Base-by-base conservation (phyloP, 2,888 invertebrate genomes). In the Torymus tubicola region DNA sequence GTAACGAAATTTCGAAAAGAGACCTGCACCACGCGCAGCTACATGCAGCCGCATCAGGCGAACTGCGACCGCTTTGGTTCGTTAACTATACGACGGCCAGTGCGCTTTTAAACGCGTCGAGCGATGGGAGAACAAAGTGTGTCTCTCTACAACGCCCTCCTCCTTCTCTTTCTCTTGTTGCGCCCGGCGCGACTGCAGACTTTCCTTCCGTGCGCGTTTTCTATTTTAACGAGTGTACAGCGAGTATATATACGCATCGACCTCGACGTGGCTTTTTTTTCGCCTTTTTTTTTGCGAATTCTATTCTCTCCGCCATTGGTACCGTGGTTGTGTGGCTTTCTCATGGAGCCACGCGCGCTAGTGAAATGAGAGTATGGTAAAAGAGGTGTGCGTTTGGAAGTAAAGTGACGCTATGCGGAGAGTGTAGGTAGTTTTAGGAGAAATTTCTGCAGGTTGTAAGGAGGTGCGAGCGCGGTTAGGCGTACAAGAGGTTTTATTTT, bases 171-270 rank as follows among this genome's bases (percentile, higher is more conserved):
- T 31, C 57, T 50, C 16, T 53, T n/a, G 31, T 4, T 16, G 11
- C 42, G 42, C 63, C 5, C 42, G 16, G 3, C 50, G 50, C 64
- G 50, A 80, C n/a, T n/a, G n/a, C n/a, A n/a, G n/a, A n/a, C 80
- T 80, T 80, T 80, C 75, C 24, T 75, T 80, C 80, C 53, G 74
- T 21, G 70, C 58, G 42, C 58, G 42, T 69, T 77, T 70, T 77
- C 70, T 70, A 67, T 74, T 79, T 69, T 70, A 69, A 21, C 72
- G n/a, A 11, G 10, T 42, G 42, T 42, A 31, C 0, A 5, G 5
- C 8, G 8, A 8, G 42, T 42, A 42, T 42, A 42, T n/a, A n/a
- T n/a, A n/a, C n/a, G n/a, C n/a, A n/a, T 1, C 14, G 12, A 2
- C 2, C 21, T 16, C 60, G 58, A 21, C 4, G 42, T 42, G n/a